A percentile compares a stretch with the other conserved stretches of the same genome.
Evolutionary conservation across 2,113 vertebrate genomes (phyloP).

Genomic region (Pterocles burchelli): DNA sequence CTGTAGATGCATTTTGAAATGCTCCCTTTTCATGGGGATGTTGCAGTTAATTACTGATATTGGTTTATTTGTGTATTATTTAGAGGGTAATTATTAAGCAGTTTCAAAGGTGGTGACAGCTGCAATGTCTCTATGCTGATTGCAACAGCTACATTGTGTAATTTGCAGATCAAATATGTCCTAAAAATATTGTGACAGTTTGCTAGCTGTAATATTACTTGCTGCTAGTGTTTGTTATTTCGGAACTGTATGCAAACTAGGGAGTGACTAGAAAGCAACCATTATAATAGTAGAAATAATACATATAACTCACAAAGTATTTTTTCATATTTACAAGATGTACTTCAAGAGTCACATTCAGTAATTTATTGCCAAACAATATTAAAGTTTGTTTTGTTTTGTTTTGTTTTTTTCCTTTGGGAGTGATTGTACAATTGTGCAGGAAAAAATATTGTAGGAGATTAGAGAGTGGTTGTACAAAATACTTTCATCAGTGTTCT

Average conservation of each 20-base stretch:
- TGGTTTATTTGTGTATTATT: conserved; percentile 35
- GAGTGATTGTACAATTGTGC: neutral
- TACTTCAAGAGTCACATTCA: neutral
- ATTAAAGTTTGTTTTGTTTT: neutral
- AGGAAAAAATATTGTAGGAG: neutral
- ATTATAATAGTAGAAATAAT: neutral
- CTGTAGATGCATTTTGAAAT: neutral
- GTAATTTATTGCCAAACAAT: neutral
- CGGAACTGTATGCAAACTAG: neutral
- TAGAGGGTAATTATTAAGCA: conserved; percentile 37
- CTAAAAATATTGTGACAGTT: conserved; percentile 11
- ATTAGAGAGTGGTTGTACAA: neutral
- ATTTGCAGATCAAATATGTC: conserved; percentile 3
- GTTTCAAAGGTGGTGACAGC: conserved; percentile 26
- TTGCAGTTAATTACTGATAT: neutral
- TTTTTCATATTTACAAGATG: neutral
- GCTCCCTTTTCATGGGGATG: neutral
- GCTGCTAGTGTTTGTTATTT: neutral
- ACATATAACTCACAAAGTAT: neutral
- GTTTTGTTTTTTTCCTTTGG: neutral
- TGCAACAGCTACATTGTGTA: conserved; percentile 30
- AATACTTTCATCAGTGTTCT: neutral
- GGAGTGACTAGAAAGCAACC: neutral
- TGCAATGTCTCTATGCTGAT: neutral
- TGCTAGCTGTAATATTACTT: neutral